These are phyloP conservation scores for Himalopsyche phryganea DNA, from an alignment of 1,140 invertebrate species.

Conservation along the genomic window DNA sequence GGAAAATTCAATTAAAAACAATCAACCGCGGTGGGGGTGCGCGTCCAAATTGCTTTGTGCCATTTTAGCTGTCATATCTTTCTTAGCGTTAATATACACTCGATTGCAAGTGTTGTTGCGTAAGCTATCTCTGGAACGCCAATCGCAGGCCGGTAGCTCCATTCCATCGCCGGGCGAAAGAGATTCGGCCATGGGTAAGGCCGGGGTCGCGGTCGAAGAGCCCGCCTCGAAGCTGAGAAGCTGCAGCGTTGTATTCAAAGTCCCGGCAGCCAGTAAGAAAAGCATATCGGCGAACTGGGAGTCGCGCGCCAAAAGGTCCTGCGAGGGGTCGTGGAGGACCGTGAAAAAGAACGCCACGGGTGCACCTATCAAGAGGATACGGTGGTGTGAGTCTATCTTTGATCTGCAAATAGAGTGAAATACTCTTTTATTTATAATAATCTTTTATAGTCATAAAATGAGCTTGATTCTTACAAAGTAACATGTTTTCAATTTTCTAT, in stretches of 20 bases:
- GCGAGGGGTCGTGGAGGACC: background rate
- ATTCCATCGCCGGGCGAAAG: too few relatives aligned
- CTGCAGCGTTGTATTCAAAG: background rate
- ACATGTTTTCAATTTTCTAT: background rate
- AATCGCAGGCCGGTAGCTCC: too few relatives aligned
- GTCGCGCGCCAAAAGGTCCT: background rate
- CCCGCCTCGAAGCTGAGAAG: background rate
- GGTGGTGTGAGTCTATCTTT: conserved; percentile 11
- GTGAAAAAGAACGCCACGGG: background rate
- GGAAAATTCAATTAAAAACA: too few relatives aligned
- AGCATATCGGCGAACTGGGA: background rate
- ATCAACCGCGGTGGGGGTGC: too few relatives aligned
- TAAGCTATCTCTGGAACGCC: too few relatives aligned
- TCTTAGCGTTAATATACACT: too few relatives aligned
- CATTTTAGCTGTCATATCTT: too few relatives aligned
- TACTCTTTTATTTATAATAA: too few relatives aligned
- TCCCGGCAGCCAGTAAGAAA: background rate
- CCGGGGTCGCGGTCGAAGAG: background rate
- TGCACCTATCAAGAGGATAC: conserved; percentile 11
- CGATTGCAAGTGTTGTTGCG: too few relatives aligned
- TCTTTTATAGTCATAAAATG: too few relatives aligned
- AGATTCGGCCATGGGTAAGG: background rate
- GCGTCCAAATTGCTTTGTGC: too few relatives aligned
- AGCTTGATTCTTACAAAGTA: background rate
- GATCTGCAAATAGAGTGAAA: background rate